phyloP scores from a whole-genome alignment of 23 tunicate genomes.

The Ascidia mentula region DNA sequence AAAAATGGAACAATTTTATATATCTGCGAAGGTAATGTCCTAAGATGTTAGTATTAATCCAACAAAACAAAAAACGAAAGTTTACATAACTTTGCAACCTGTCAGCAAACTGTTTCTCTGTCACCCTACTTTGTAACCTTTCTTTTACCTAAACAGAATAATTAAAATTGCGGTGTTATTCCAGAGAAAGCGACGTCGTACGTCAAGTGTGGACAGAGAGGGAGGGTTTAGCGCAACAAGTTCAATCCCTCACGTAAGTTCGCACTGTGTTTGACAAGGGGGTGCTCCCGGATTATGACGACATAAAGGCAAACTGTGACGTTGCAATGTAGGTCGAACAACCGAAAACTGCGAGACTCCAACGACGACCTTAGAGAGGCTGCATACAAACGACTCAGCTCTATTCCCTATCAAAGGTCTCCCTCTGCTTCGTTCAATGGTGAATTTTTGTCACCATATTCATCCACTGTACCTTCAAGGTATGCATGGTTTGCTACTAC shows the following conservation, averaged over 20 bases:
- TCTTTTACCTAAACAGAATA: too few relatives aligned
- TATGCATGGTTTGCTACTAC: background rate
- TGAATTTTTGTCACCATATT: background rate
- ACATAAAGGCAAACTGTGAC: background rate
- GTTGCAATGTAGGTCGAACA: conserved; percentile 35
- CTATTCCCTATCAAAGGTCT: background rate
- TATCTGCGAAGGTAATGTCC: too few relatives aligned
- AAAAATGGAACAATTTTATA: too few relatives aligned
- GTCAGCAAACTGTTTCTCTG: too few relatives aligned
- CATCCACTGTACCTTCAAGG: background rate
- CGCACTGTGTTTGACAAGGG: background rate
- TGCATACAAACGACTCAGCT: conserved; percentile 9
- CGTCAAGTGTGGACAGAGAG: conserved; percentile 19
- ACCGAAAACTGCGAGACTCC: conserved; percentile 60
- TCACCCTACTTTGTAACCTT: too few relatives aligned
- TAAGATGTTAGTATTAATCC: too few relatives aligned
- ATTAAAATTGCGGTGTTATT: background rate
- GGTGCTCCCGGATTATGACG: background rate
- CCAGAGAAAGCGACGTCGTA: conserved; percentile 40
- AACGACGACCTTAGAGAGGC: conserved; percentile 73
- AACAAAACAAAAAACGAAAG: too few relatives aligned
- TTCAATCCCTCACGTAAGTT: conserved; percentile 43
- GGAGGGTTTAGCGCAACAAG: conserved; percentile 50
- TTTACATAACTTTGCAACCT: too few relatives aligned
- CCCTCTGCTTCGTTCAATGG: conserved; percentile 16